phyloP scores from a whole-genome alignment of 1,140 invertebrate species.

The Panagrolaimus sp. region DNA sequence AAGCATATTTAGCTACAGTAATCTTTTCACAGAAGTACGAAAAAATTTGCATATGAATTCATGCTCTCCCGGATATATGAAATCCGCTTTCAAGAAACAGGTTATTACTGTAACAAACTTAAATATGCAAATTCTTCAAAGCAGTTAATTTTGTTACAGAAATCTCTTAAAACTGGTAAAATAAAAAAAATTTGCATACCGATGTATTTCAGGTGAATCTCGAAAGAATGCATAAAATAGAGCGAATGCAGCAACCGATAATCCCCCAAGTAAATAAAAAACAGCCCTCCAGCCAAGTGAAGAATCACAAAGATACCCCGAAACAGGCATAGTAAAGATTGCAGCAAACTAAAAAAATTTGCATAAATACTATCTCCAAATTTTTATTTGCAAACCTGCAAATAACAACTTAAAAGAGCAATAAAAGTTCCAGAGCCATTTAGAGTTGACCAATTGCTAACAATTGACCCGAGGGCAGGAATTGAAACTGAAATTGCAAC shows the following conservation, averaged over 20 bases:
- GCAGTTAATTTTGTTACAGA: conserved; percentile 18
- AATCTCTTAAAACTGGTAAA: background rate
- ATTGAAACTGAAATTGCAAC: conserved; percentile 48
- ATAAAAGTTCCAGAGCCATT: conserved; percentile 44
- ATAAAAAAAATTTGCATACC: conserved; percentile 19
- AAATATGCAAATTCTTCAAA: background rate
- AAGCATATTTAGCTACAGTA: conserved; percentile 26
- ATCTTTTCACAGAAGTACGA: conserved; percentile 34
- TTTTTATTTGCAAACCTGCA: conserved; percentile 45
- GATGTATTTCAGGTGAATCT: conserved; percentile 39
- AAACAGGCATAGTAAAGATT: conserved; percentile 43
- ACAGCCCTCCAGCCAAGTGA: conserved; percentile 41
- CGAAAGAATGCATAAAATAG: conserved; percentile 41
- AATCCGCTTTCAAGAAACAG: too few relatives aligned
- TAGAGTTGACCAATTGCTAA: conserved; percentile 46
- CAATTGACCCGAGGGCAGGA: conserved; percentile 48
- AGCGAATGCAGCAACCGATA: conserved; percentile 37
- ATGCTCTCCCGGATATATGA: too few relatives aligned
- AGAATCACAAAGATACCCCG: conserved; percentile 38
- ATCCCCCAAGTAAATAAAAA: conserved; percentile 44
- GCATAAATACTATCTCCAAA: too few relatives aligned
- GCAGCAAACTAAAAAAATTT: conserved; percentile 33
- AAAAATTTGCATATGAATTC: conserved; percentile 7
- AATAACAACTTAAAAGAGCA: conserved; percentile 45
- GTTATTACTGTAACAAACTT: conserved; percentile 16